Base-by-base conservation (phyloP, 2,113 vertebrate genomes). In the Heptranchias perlo region DNA sequence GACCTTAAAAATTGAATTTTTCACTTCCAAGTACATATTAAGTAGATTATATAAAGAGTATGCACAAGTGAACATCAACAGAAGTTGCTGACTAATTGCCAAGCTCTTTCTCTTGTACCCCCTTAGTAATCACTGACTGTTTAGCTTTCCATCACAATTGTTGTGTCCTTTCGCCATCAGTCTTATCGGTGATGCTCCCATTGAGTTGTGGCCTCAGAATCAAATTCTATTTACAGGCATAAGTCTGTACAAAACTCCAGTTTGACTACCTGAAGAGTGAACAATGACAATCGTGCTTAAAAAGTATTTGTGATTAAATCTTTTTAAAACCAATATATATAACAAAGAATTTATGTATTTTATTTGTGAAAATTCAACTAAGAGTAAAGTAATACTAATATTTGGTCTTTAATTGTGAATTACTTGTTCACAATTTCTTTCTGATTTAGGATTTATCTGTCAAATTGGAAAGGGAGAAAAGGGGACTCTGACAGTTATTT, bases 401-500 rank as follows among this genome's bases (percentile, higher is more conserved):
- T 84, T 39, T 44, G 82, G 47, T 21, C 82, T 23, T 35, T 89
- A 23, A 89, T 89, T 89, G 86, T 54, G 52, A 16, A 91, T 91
- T 58, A 58, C 52, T 54, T 91, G 49, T 35, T 91, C 87, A 54
- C 52, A 91, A 61, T 61, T 54, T 54, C 49, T 54, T 94, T 21
- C n/a, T 62, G 91, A 65, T 94, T 94, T 67, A 14, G 93, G 64
- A 25, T 47, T 67, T 13, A 49, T 65, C 92, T 47, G 65, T 73
- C 11, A 52, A 61, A 91, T 69, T 35, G 44, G 44, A 73, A 95
- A 35, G 47, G 65, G 62, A 92, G 39, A 52, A 69, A 67, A 69
- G 31, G 23, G 52, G 47, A 39, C 49, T 64, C 52, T 89, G 62
- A 64, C 58, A 96, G 49, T 96, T 96, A 97, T 44, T 98, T 97